Evolutionary conservation across 2,113 vertebrate species (phyloP).

Genomic region (Paedocypris sp.): DNA sequence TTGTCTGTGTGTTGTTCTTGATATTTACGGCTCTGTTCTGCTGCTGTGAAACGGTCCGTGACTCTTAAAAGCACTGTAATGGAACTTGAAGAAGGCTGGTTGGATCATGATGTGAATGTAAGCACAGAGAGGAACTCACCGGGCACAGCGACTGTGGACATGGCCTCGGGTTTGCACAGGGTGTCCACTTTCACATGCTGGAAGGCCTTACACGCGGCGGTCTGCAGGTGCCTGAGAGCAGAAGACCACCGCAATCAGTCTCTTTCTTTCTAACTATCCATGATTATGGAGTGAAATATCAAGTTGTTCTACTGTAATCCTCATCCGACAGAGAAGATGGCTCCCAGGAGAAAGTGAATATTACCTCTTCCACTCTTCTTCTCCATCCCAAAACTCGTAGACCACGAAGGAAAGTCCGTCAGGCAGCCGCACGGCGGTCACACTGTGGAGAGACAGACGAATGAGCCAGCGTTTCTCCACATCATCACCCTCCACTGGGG

Average conservation of each 20-base stretch:
- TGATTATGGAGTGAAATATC: no score
- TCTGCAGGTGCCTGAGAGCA: slow-evolving; percentile 80
- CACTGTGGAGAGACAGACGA: slow-evolving; percentile 45
- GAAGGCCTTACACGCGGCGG: slow-evolving; percentile 75
- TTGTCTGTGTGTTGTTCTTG: no score
- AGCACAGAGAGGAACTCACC: slow-evolving; percentile 52
- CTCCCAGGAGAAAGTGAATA: neutral
- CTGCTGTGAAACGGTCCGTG: neutral
- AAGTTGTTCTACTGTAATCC: no score
- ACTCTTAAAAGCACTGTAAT: no score
- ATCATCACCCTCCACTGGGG: slow-evolving; percentile 24
- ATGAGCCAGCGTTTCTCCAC: neutral
- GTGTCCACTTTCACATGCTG: slow-evolving; percentile 95
- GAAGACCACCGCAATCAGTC: no score
- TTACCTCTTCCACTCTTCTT: slow-evolving; percentile 87
- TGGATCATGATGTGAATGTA: neutral
- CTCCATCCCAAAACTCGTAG: slow-evolving; percentile 91
- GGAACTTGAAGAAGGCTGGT: neutral
- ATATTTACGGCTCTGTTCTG: no score
- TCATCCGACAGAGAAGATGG: neutral
- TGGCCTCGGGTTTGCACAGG: slow-evolving; percentile 77
- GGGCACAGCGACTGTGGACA: slow-evolving; percentile 82
- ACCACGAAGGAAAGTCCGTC: slow-evolving; percentile 80
- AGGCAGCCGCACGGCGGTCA: slow-evolving; percentile 72
- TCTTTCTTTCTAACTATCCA: no score